phyloP scores from a whole-genome alignment of 2,888 invertebrate species.

The Metallyticus violacea region DNA sequence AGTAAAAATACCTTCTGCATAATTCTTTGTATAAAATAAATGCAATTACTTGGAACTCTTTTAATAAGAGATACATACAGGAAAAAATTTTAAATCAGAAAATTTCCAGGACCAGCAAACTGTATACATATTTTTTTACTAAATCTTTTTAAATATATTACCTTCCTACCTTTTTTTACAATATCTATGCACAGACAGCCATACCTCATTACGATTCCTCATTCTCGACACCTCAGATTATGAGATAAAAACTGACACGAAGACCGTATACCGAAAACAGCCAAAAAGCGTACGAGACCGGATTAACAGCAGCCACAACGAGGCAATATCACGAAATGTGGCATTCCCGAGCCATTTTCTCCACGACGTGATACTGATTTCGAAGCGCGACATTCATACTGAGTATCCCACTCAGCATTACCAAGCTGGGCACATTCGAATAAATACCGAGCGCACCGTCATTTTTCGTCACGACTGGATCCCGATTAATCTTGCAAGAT shows the following conservation, averaged over 20 bases:
- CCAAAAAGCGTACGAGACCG: neutral
- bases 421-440: neutral
- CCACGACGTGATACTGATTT: neutral
- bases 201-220: conserved; percentile 16
- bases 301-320: neutral
- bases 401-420: neutral
- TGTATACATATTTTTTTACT: neutral
- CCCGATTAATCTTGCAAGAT: neutral
- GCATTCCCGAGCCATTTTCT: neutral
- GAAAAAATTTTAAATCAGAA: neutral
- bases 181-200: conserved; percentile 5
- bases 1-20: no score
- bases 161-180: neutral
- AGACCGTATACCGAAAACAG: neutral
- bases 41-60: neutral
- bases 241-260: conserved; percentile 3
- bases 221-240: conserved; percentile 4
- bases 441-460: neutral
- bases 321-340: neutral
- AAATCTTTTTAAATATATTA: neutral
- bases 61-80: neutral
- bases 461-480: neutral
- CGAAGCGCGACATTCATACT: neutral
- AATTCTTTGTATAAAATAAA: neutral
- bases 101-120: neutral